Conservation (phyloP, 2,888 invertebrate species). For the Eristalis pertinax region DNA sequence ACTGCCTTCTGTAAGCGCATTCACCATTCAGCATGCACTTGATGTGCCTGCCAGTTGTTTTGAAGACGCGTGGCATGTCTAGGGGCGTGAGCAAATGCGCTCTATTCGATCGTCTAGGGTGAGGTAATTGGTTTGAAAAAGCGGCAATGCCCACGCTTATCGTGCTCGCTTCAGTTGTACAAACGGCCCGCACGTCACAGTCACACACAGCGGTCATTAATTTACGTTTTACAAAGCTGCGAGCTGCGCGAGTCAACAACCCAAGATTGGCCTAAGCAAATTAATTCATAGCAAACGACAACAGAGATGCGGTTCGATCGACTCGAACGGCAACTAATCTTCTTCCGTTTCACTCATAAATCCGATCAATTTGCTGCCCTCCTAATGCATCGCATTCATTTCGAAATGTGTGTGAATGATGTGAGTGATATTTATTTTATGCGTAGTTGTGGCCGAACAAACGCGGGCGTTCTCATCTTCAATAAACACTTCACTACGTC, state of each 20-base stretch:
- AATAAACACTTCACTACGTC: slow-evolving; percentile 2
- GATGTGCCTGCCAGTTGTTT: background rate
- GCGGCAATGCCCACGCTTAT: background rate
- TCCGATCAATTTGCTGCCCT: too few relatives aligned
- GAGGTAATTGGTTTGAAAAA: background rate
- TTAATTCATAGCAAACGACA: background rate
- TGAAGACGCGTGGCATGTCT: background rate
- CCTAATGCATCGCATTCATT: background rate
- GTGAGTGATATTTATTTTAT: background rate
- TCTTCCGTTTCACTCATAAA: background rate
- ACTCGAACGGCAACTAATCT: background rate
- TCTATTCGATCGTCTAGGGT: background rate
- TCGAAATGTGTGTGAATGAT: background rate
- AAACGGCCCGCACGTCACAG: background rate
- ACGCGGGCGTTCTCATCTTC: background rate
- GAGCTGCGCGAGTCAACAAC: background rate
- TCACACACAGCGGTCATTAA: background rate
- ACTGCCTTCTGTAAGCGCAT: background rate
- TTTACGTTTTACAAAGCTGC: background rate
- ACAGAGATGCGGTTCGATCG: background rate
- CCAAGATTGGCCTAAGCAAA: background rate
- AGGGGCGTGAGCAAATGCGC: background rate
- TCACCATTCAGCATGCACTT: background rate
- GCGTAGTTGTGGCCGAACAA: background rate
- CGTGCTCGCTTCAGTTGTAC: background rate